phyloP scores from a whole-genome alignment of 1,140 invertebrate species.

The Mamestra configurata region DNA sequence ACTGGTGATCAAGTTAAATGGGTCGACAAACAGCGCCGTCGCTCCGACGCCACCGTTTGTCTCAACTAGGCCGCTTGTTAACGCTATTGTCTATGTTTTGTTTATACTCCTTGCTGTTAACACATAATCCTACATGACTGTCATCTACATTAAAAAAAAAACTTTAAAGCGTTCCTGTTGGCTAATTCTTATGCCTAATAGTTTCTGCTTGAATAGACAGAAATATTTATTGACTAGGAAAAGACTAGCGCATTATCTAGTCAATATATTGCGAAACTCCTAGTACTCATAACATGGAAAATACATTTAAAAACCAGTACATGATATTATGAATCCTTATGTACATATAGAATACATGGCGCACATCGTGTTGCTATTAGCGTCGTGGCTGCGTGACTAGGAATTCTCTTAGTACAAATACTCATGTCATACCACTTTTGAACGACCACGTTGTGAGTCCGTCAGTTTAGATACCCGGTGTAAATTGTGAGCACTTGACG shows the following conservation, averaged over 20 bases:
- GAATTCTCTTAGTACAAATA: constrained; percentile 41
- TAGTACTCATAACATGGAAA: not conserved
- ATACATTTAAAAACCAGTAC: not conserved
- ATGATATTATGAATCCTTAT: not conserved
- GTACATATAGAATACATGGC: constrained; percentile 19
- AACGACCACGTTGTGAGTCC: constrained; percentile 21
- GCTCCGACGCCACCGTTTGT: constrained; percentile 70
- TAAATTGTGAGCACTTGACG: constrained; percentile 34
- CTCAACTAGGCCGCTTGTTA: constrained; percentile 83
- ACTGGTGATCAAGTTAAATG: constrained; percentile 74
- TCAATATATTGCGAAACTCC: too few relatives aligned
- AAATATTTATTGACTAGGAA: too few relatives aligned
- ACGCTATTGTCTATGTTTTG: constrained; percentile 69
- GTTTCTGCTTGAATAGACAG: not conserved
- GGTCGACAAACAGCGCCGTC: constrained; percentile 70
- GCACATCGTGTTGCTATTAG: constrained; percentile 21
- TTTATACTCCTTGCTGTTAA: constrained; percentile 57
- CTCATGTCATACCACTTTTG: constrained; percentile 38
- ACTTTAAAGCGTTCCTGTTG: not conserved
- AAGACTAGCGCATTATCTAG: too few relatives aligned
- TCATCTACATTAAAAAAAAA: not conserved
- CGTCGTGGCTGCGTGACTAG: constrained; percentile 36
- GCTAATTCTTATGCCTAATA: not conserved
- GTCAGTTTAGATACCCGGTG: constrained; percentile 34
- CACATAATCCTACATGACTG: not conserved